A percentile compares a stretch with the other conserved stretches of the same genome.
Conservation (phyloP, 1,140 invertebrate genomes). For the Caenorhabditis inopinata region DNA sequence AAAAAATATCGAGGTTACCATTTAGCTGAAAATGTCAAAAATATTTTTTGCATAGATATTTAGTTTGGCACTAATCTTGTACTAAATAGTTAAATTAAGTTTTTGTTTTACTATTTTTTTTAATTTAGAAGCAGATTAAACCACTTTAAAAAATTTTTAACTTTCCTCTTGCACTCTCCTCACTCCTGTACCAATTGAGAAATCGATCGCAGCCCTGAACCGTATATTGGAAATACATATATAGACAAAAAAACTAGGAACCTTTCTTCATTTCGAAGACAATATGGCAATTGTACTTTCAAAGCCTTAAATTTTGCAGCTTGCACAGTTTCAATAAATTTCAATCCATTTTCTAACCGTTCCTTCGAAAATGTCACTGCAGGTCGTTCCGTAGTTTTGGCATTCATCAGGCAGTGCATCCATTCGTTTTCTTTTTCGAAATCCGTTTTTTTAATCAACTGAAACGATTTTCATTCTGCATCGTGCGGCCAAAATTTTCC, state of each 20-base stretch:
- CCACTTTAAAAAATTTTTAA: too few relatives aligned
- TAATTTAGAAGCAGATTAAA: too few relatives aligned
- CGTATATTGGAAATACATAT: too few relatives aligned
- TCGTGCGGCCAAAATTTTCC: too few relatives aligned
- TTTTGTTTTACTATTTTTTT: too few relatives aligned
- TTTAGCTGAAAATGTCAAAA: too few relatives aligned
- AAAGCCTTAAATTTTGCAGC: background rate
- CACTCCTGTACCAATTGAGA: background rate
- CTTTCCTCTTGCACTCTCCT: background rate
- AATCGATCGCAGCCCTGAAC: background rate
- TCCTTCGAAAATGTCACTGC: background rate
- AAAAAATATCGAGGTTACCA: too few relatives aligned
- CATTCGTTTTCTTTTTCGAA: background rate
- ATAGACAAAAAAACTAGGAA: too few relatives aligned
- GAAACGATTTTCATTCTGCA: too few relatives aligned
- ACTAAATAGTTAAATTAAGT: too few relatives aligned
- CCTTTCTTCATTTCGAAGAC: background rate
- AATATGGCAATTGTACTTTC: background rate
- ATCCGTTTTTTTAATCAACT: background rate
- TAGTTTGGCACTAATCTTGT: too few relatives aligned
- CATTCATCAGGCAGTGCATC: background rate
- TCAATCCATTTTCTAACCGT: background rate
- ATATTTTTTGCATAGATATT: too few relatives aligned
- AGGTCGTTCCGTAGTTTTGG: background rate
- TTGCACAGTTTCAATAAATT: background rate